Conservation (phyloP, 2,888 invertebrate species). For the Ephialtes manifestator region DNA sequence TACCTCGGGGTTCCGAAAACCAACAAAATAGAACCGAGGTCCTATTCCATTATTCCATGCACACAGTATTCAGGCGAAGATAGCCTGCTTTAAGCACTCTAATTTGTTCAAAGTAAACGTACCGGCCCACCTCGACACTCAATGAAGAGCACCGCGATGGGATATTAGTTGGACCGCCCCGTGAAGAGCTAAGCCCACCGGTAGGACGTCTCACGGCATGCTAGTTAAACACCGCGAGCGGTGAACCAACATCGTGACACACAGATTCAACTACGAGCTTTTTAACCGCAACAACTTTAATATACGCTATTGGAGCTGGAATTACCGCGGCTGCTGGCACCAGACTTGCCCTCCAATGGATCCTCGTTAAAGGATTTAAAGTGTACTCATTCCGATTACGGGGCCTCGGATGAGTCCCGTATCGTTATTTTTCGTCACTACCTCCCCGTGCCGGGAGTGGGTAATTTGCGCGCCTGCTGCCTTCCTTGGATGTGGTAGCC, state of each 20-base stretch:
- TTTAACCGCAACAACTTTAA: slow-evolving; percentile 91
- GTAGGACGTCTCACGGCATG: too few relatives aligned
- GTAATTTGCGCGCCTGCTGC: slow-evolving; percentile 91
- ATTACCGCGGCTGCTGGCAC: slow-evolving; percentile 92
- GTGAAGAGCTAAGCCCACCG: too few relatives aligned
- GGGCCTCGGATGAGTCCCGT: slow-evolving; percentile 85
- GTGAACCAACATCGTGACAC: slow-evolving; percentile 87
- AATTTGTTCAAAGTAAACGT: too few relatives aligned
- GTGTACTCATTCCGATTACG: slow-evolving; percentile 85
- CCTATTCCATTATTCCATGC: too few relatives aligned
- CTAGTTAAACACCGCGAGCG: slow-evolving; percentile 85
- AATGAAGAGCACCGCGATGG: too few relatives aligned
- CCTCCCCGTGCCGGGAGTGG: slow-evolving; percentile 88
- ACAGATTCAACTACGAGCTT: slow-evolving; percentile 88
- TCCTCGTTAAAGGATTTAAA: slow-evolving; percentile 89
- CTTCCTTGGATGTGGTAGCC: slow-evolving; percentile 91
- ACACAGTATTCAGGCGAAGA: too few relatives aligned
- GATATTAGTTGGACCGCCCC: too few relatives aligned
- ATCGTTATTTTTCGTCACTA: slow-evolving; percentile 91
- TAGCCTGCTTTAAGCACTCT: too few relatives aligned
- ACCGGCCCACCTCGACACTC: too few relatives aligned
- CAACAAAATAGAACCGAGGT: too few relatives aligned
- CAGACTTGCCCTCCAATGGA: slow-evolving; percentile 90
- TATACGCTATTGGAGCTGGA: slow-evolving; percentile 88
- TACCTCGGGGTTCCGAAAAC: too few relatives aligned